Base-by-base conservation (phyloP, 2,888 invertebrate species). In the Eupithecia dodoneata region DNA sequence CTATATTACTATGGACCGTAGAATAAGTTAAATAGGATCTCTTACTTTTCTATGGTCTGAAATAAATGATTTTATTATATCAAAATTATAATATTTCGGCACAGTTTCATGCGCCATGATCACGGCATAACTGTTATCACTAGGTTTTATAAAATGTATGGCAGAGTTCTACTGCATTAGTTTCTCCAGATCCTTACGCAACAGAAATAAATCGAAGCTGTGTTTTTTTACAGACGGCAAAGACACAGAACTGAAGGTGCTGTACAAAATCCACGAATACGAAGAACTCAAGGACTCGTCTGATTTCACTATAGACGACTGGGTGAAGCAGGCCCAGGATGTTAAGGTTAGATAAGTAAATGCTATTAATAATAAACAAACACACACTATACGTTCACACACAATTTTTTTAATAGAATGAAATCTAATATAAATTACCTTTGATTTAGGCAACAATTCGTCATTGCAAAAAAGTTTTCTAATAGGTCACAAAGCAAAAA, bases 251-350 rank as follows among this genome's bases (percentile, higher is more conserved):
- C 83, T 93, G 15, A 96, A 97, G 72, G 95, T 98, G n/a, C 89
- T 97, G 65, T 99, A 98, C 91, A 96, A 96, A 85, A 96, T 99
- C 42, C 93, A 96, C 66, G 99, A 99, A 92, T 99, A 99, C 87
- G 96, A 97, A 15, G 98, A 98, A 5, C 94, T 99, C 0, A 96
- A 99, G 82, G 99, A 99, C 91, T 99, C 99, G 0, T 98, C 98
- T 81, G 98, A 99, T 89, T 99, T 99, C 97, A 97, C 97, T 0
- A 96, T 97, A 89, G 97, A 97, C 63, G 98, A 99, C 85, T 99
- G 99, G 99, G 96, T 97, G 52, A 96, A 96, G 84, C 98, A 99
- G 85, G 99, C 98, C 0, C 96, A 96, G 74, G 98, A 99, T 90
- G 97, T 99, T 78, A 96, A 97, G 95, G 99, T 98, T 91, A 89